Base-by-base conservation (phyloP, 2,113 vertebrate genomes). In the Corydoras sp. region DNA sequence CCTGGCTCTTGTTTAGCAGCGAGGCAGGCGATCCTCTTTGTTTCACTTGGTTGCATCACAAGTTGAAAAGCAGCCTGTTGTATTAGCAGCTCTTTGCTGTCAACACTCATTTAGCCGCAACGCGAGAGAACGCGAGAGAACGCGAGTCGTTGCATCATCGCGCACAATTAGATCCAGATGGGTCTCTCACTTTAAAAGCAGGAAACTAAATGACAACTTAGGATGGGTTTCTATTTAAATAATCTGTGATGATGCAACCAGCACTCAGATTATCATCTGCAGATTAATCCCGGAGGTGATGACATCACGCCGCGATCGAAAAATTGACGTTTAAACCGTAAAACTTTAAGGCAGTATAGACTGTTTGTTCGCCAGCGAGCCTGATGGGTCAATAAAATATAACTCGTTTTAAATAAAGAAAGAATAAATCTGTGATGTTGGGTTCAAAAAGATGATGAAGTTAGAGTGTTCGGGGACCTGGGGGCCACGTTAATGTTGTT, bases 41-140 rank as follows among this genome's bases (percentile, higher is more conserved):
- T 88, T 89, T 81, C 87, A 70, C 54, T 61, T 62, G 29, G 68
- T 89, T 89, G 85, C 86, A 85, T 88, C 86, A 87, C 68, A 10
- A 82, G 83, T 85, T 84, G 82, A 76, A 59, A 60, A 62, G 76
- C 75, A 69, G 78, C 80, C 73, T 60, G 73, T 77, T 79, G 79
- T 80, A 69, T 80, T 81, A 71, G 65, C 48, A 9, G 4, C 43
- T 63, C 69, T 35, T 30, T 30, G 9, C 32, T 50, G 70, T 56
- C 54, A 72, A n/a, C 4, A 72, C 24, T 43, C 53, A 35, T 35
- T 43, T 31, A 30, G 53, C 54, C 9, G 35, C 12, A 43, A 65
- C 50, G 12, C 24, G 15, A 8, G 7, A 9, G 63, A 54, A 24
- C 32, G 11, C 48, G 32, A 13, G 24, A 7, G 3, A 56, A 31